These are phyloP conservation scores for Fragum sueziense DNA, from an alignment of 2,888 invertebrate genomes.

Conservation along the genomic window DNA sequence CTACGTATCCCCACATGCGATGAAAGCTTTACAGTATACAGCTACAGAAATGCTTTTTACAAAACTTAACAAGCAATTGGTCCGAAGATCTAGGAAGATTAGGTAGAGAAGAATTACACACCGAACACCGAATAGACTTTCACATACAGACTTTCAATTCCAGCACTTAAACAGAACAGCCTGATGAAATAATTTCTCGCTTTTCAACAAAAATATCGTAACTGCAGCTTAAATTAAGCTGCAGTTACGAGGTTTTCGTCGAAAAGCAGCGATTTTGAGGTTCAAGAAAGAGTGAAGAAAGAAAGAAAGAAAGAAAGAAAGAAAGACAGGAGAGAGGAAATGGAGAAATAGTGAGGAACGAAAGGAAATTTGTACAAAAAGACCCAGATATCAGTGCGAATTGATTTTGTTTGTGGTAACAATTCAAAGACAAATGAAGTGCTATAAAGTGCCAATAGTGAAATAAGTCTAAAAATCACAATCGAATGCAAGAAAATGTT, in stretches of 20 bases:
- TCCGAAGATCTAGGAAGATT: not conserved
- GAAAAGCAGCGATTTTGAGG: no score
- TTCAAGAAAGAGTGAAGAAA: not conserved
- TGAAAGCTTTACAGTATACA: slow-evolving; percentile 16
- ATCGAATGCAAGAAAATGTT: no score
- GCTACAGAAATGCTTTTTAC: slow-evolving; percentile 9
- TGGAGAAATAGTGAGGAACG: not conserved
- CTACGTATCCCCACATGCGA: not conserved
- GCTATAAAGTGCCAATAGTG: no score
- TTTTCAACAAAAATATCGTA: no score
- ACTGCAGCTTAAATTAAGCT: no score
- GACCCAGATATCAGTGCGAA: no score
- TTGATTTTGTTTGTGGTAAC: no score
- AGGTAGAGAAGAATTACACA: not conserved
- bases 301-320: not conserved
- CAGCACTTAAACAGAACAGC: not conserved
- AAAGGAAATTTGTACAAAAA: no score
- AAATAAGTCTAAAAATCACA: no score
- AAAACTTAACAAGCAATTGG: slow-evolving; percentile 1
- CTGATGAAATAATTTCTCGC: no score
- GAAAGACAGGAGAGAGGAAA: not conserved
- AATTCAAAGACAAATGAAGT: no score
- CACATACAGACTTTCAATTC: not conserved
- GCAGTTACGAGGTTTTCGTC: no score
- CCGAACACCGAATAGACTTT: not conserved